phyloP scores from a whole-genome alignment of 2,888 invertebrate species.

The Agrilus biguttatus region DNA sequence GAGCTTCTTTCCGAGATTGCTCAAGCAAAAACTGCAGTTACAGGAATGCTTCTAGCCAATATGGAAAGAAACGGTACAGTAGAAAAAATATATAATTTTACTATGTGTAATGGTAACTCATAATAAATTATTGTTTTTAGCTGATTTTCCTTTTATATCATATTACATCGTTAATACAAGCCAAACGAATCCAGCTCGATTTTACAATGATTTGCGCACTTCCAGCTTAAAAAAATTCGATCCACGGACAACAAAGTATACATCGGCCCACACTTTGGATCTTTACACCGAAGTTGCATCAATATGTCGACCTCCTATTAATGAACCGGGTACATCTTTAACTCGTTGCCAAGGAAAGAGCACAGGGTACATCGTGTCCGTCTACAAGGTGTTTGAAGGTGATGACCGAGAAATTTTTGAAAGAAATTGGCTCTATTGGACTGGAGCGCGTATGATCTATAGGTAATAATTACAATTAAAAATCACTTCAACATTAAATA shows the following conservation, averaged over 20 bases:
- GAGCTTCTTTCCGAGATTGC: conserved; percentile 64
- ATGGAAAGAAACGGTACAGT: conserved; percentile 66
- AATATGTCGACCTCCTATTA: conserved; percentile 76
- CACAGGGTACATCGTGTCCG: conserved; percentile 83
- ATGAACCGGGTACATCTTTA: conserved; percentile 58
- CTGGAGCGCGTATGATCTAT: conserved; percentile 88
- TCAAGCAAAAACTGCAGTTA: conserved; percentile 58
- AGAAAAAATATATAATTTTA: neutral
- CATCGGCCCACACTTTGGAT: conserved; percentile 77
- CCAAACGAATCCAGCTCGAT: conserved; percentile 71
- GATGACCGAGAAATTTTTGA: conserved; percentile 87
- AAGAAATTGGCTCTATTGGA: conserved; percentile 91
- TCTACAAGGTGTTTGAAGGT: conserved; percentile 89
- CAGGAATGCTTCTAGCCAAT: conserved; percentile 76
- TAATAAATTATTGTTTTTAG: conserved; percentile 34
- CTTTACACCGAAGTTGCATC: conserved; percentile 83
- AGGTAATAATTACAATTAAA: conserved; percentile 10
- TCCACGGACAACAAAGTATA: conserved; percentile 64
- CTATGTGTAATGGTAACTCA: neutral
- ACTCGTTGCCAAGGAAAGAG: conserved; percentile 65
- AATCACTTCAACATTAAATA: too few species aligned
- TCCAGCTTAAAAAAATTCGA: conserved; percentile 77
- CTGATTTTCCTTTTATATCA: conserved; percentile 83
- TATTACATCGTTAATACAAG: conserved; percentile 82
- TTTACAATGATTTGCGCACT: conserved; percentile 72